Percentiles rank a stretch among this genome's conserved stretches.
These are phyloP conservation scores for Halyomorpha halys DNA, from an alignment of 1,140 invertebrate genomes.

Conservation along the genomic window DNA sequence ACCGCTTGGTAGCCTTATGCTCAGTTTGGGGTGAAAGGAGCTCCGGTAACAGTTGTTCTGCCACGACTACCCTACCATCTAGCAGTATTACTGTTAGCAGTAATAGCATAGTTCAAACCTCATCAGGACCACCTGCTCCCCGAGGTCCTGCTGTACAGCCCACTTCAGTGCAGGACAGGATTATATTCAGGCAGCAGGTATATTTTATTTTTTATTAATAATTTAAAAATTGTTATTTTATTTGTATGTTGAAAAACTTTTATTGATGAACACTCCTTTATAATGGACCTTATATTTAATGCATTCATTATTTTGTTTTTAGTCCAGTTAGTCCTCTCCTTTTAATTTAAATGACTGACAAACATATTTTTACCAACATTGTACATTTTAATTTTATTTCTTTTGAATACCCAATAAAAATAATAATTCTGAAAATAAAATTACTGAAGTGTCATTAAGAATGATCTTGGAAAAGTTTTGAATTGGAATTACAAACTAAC, in stretches of 20 bases:
- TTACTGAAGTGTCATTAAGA: too few relatives aligned
- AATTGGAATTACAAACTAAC: too few relatives aligned
- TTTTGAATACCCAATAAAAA: too few relatives aligned
- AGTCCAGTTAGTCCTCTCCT: too few relatives aligned
- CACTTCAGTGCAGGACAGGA: slow-evolving; percentile 64
- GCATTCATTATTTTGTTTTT: too few relatives aligned
- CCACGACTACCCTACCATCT: background rate
- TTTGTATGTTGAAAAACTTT: background rate
- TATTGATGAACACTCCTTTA: too few relatives aligned
- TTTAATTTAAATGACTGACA: too few relatives aligned
- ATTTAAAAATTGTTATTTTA: slow-evolving; percentile 3
- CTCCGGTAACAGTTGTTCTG: slow-evolving; percentile 24
- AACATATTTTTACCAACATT: too few relatives aligned
- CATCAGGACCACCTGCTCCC: slow-evolving; percentile 40
- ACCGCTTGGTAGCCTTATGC: slow-evolving; percentile 60
- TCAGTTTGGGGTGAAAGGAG: slow-evolving; percentile 59
- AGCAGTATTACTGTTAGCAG: slow-evolving; percentile 26
- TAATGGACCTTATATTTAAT: too few relatives aligned
- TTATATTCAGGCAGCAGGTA: slow-evolving; percentile 63
- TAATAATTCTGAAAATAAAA: too few relatives aligned
- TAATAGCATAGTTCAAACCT: slow-evolving; percentile 26
- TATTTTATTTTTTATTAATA: slow-evolving; percentile 25
- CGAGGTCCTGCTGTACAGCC: slow-evolving; percentile 61
- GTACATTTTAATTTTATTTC: too few relatives aligned
- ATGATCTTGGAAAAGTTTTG: too few relatives aligned